Percentiles rank a stretch among this genome's conserved stretches.
These are phyloP conservation scores for Cygnus buccinator DNA, from an alignment of 2,113 vertebrate species.

Conservation along the genomic window DNA sequence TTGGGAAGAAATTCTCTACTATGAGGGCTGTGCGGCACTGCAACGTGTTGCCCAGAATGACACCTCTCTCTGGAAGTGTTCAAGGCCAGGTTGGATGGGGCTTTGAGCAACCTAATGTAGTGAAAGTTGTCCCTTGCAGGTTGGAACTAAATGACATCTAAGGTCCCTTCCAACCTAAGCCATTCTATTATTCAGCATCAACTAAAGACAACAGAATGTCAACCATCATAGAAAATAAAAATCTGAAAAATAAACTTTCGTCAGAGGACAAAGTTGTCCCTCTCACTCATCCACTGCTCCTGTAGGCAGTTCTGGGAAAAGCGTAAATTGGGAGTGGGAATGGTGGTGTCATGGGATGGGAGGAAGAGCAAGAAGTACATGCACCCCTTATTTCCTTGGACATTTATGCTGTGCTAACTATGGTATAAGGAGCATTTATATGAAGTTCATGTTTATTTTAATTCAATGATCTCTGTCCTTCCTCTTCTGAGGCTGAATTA, in stretches of 20 bases:
- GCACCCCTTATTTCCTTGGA: background rate
- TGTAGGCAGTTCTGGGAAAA: background rate
- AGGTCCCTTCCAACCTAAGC: no score
- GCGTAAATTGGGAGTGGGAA: accelerated
- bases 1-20: no score
- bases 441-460: background rate
- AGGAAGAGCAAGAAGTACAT: background rate
- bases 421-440: background rate
- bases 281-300: background rate
- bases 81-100: no score
- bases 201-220: background rate
- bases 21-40: no score
- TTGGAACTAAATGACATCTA: no score
- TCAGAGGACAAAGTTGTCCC: background rate
- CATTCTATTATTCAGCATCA: background rate
- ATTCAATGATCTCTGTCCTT: background rate
- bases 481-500: background rate
- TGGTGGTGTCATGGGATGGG: background rate
- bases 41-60: no score
- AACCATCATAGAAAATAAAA: background rate
- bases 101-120: no score
- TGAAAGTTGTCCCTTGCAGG: no score
- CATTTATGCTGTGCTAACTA: background rate
- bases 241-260: background rate
- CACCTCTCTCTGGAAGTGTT: no score